These are phyloP conservation scores for Alcis repandata DNA, from an alignment of 2,888 invertebrate species.

Conservation along the genomic window DNA sequence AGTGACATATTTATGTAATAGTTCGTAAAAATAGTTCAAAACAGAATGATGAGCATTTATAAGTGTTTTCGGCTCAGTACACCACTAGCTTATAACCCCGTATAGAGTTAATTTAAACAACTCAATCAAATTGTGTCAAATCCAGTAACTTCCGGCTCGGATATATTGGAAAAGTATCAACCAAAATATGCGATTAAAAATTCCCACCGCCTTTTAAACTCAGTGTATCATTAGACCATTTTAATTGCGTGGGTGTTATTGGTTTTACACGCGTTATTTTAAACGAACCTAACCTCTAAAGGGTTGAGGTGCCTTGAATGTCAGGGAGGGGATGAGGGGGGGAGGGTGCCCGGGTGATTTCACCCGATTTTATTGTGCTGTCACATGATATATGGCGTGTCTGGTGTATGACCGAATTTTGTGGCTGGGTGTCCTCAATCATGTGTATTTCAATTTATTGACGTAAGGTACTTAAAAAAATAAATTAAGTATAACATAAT, in stretches of 20 bases:
- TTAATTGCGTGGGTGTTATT: conserved; percentile 24
- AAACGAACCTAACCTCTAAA: conserved; percentile 12
- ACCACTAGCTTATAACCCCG: too few relatives aligned
- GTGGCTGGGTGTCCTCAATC: conserved; percentile 5
- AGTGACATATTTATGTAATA: too few relatives aligned
- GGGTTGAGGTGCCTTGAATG: conserved; percentile 34
- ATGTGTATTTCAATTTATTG: conserved; percentile 9
- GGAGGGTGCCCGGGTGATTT: conserved; percentile 6
- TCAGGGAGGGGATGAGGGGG: conserved; percentile 21
- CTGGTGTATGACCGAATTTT: conserved; percentile 24
- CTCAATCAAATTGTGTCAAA: too few relatives aligned
- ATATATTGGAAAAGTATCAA: not conserved
- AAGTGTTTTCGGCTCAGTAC: too few relatives aligned
- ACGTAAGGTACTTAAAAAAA: too few relatives aligned
- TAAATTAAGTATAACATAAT: too few relatives aligned
- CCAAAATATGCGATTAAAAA: not conserved
- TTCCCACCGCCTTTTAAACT: not conserved
- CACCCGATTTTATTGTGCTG: conserved; percentile 32
- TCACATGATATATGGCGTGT: conserved; percentile 38
- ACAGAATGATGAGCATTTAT: not conserved
- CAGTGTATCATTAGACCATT: not conserved
- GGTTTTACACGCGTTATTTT: conserved; percentile 31
- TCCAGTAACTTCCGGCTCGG: too few relatives aligned
- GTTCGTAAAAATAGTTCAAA: too few relatives aligned
- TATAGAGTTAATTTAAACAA: too few relatives aligned